phyloP scores from a whole-genome alignment of 2,888 invertebrate genomes.

The Pogonocherus hispidulus region DNA sequence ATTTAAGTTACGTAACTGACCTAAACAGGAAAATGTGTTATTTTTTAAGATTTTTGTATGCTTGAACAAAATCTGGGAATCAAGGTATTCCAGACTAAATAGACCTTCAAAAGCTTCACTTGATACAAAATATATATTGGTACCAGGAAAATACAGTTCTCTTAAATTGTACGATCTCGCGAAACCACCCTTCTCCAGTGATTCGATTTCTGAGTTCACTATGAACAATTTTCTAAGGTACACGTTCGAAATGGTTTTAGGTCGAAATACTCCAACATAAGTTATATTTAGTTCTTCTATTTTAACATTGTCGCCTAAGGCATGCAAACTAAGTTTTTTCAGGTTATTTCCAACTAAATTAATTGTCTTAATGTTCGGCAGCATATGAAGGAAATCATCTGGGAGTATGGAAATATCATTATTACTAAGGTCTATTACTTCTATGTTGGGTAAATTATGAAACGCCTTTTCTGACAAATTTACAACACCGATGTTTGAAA shows the following conservation, averaged over 20 bases:
- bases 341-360: constrained; percentile 15
- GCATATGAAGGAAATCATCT: constrained; percentile 4
- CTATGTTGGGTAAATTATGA: not conserved
- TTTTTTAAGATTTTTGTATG: constrained; percentile 9
- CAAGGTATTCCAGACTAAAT: constrained; percentile 20
- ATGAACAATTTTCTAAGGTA: constrained; percentile 15
- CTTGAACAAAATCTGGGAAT: constrained; percentile 28
- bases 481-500: not conserved
- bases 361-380: not conserved
- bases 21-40: constrained; percentile 13
- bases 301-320: constrained; percentile 5
- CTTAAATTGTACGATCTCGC: constrained; percentile 12
- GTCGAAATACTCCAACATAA: constrained; percentile 11
- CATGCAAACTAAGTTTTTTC: not conserved
- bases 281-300: constrained; percentile 10
- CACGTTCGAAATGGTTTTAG: constrained; percentile 6
- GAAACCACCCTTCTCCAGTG: constrained; percentile 11
- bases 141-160: constrained; percentile 19
- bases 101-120: constrained; percentile 22
- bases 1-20: not conserved
- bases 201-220: constrained; percentile 11
- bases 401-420: constrained; percentile 8
- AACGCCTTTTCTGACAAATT: not conserved
- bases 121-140: constrained; percentile 13
- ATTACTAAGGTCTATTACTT: not conserved